A percentile compares a stretch with the other conserved stretches of the same genome.
Conservation (phyloP, 2,888 invertebrate species). For the Rhagonycha fulva region DNA sequence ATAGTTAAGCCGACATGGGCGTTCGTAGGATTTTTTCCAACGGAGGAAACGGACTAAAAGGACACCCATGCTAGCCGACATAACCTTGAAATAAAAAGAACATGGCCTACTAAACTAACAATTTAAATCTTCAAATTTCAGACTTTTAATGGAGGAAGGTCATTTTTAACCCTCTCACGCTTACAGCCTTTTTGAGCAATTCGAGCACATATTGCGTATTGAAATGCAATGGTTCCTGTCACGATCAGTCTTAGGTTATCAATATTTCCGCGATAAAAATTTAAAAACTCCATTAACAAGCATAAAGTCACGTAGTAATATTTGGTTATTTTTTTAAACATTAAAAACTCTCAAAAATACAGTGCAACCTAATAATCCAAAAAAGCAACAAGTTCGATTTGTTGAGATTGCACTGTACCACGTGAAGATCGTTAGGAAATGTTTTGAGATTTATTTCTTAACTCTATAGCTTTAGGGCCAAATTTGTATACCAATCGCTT, state of each 20-base stretch:
- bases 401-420: not conserved
- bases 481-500: slow-evolving; percentile 81
- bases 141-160: not conserved
- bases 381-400: not conserved
- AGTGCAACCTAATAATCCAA: not conserved
- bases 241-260: not conserved
- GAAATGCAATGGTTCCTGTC: not conserved
- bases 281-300: not conserved
- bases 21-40: too few relatives aligned
- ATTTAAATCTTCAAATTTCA: not conserved
- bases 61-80: too few relatives aligned
- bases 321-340: not conserved
- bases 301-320: not conserved
- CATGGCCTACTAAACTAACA: too few relatives aligned
- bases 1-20: too few relatives aligned
- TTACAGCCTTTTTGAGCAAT: not conserved
- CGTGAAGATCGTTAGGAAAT: not conserved
- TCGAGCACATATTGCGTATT: not conserved
- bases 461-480: slow-evolving; percentile 78
- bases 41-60: too few relatives aligned
- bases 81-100: too few relatives aligned
- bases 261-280: not conserved
- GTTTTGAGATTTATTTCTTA: slow-evolving; percentile 66
- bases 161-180: not conserved
- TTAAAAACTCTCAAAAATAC: not conserved